Evolutionary conservation across 1,140 invertebrate species (phyloP), one percentile per base, ranked within the genome.

Genomic region (Drosophila nigrodunni): DNA sequence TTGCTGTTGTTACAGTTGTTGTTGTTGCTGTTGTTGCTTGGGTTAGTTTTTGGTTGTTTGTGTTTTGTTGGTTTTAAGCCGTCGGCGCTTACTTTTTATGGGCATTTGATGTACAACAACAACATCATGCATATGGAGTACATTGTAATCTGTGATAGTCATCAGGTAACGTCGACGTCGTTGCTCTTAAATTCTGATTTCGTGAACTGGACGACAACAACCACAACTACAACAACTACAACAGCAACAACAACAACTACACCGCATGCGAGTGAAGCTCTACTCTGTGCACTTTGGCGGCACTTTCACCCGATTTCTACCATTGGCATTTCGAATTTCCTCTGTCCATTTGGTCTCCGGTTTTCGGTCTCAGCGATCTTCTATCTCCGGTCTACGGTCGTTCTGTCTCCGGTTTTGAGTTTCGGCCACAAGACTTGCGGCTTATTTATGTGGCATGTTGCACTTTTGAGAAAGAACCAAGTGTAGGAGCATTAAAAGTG

Each of bases 241-340:
- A 58, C 47, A 72, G 15, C 15, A 15, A 15, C 15, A 15, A 15
- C 69, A 49, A 74, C 80, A 61, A 58, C 47, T 10, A 49, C 47
- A 72, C 85, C 82, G 83, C 82, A 87, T 87, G 82, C 77, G 54
- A 83, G 62, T 81, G 67, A 72, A 62, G 70, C 35, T 78, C 60
- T 50, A 46, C 54, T 66, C 61, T 70, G 77, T 87, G 66, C 65
- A 69, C 70, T 88, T 88, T 83, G 85, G 77, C 80, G 85, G 83
- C 85, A 88, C 83, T 88, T 88, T 88, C 83, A 88, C 83, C 83
- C 74, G 80, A 89, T 88, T 88, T 89, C 83, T 89, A 90, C 80
- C 80, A 73, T 73, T 60, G 83, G 80, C 69, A 80, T 88, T 87
- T 82, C 79, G 75, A 81, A 78, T 78, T 78, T 86, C 82, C 78